Evolutionary conservation across 2,888 invertebrate genomes (phyloP).

Genomic region (Eupeodes luniger): DNA sequence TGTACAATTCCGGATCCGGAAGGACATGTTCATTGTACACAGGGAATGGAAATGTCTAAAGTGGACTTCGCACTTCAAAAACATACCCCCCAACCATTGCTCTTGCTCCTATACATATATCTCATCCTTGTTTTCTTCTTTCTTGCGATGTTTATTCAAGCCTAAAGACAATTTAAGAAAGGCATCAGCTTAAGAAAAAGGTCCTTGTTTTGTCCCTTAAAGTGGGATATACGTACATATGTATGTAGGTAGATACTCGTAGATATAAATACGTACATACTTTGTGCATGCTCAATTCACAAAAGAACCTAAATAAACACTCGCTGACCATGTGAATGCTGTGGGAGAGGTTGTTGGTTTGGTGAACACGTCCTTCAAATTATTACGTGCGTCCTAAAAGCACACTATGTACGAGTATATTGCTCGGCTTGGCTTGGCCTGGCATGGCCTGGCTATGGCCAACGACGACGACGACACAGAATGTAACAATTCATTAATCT

Average conservation of each 20-base stretch:
- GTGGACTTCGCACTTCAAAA: slow-evolving; percentile 68
- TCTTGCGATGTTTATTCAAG: slow-evolving; percentile 65
- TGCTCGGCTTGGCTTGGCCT: no score
- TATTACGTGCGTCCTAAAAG: slow-evolving; percentile 70
- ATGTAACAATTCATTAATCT: slow-evolving; percentile 76
- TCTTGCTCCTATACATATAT: not conserved
- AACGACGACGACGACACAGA: slow-evolving; percentile 66
- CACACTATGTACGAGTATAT: not conserved
- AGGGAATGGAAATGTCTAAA: slow-evolving; percentile 31
- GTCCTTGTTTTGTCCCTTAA: slow-evolving; percentile 66
- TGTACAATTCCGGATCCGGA: slow-evolving; percentile 8
- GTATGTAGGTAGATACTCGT: not conserved
- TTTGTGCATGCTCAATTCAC: slow-evolving; percentile 35
- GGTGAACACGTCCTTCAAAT: slow-evolving; percentile 71
- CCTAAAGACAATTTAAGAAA: slow-evolving; percentile 66
- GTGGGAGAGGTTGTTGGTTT: slow-evolving; percentile 29
- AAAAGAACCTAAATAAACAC: slow-evolving; percentile 70
- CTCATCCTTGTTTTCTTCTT: slow-evolving; percentile 10
- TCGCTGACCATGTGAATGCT: slow-evolving; percentile 24
- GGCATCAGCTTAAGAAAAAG: slow-evolving; percentile 61
- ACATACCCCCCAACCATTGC: slow-evolving; percentile 20
- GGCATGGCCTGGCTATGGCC: not conserved
- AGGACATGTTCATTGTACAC: slow-evolving; percentile 5
- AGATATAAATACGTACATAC: slow-evolving; percentile 16
- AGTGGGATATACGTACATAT: not conserved